phyloP scores from a whole-genome alignment of 2,113 vertebrate genomes.

The Murina feae region DNA sequence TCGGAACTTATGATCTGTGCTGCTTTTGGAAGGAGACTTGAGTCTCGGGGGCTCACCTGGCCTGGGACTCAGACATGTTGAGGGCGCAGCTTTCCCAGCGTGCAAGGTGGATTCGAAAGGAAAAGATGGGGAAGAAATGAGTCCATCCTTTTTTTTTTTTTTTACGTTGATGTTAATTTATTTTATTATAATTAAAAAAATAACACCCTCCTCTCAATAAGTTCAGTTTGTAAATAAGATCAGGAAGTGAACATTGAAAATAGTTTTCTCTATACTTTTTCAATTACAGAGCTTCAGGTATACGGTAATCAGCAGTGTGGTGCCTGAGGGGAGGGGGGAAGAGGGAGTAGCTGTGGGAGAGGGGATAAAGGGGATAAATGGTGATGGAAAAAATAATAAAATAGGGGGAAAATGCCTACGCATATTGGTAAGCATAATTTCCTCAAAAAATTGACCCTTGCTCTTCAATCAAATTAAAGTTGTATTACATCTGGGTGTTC shows the following conservation, averaged over 20 bases:
- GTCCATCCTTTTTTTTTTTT: background rate
- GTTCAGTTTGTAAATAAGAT: background rate
- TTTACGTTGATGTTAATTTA: background rate
- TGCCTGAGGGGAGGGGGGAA: too few relatives aligned
- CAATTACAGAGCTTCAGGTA: background rate
- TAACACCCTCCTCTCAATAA: fast-evolving
- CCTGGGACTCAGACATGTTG: background rate
- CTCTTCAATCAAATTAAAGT: background rate
- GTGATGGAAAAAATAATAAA: background rate
- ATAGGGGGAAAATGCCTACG: background rate
- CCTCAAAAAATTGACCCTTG: background rate
- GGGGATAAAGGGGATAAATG: background rate
- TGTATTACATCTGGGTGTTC: background rate
- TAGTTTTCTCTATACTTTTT: background rate
- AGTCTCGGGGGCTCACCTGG: background rate
- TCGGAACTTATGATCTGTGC: background rate
- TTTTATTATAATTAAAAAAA: background rate
- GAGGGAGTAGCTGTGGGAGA: background rate
- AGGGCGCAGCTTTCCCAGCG: background rate
- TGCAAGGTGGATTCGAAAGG: background rate
- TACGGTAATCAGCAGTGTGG: background rate
- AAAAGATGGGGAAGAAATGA: background rate
- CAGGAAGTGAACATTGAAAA: background rate
- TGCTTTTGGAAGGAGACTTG: background rate
- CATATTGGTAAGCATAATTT: background rate